A percentile compares a stretch with the other conserved stretches of the same genome.
Conservation (phyloP, 2,888 invertebrate species). For the Diabrotica balteata region DNA sequence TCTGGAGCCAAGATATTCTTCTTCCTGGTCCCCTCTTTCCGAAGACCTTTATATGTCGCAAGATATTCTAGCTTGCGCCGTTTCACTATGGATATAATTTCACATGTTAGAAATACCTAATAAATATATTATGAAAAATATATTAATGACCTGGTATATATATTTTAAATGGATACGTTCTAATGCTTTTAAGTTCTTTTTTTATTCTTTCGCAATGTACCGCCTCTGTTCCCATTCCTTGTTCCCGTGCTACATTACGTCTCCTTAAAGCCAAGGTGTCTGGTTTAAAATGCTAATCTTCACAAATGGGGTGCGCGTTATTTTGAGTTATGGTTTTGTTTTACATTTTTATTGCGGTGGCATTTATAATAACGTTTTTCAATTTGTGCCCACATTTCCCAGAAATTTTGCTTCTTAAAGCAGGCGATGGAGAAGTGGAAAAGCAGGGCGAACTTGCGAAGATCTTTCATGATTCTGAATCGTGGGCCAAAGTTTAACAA, state of each 20-base stretch:
- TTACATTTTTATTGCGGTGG: constrained; percentile 63
- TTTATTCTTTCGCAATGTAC: background rate
- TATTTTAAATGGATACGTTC: no score
- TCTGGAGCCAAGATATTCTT: no score
- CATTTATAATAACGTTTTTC: constrained; percentile 62
- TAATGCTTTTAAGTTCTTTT: background rate
- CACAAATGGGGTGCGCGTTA: constrained; percentile 63
- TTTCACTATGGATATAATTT: no score
- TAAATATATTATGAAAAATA: no score
- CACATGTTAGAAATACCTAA: no score
- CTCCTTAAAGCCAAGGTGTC: constrained; percentile 62
- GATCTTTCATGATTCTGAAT: no score
- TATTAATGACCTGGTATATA: no score
- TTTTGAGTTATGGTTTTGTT: constrained; percentile 63
- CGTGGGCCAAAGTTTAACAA: no score
- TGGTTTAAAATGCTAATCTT: constrained; percentile 63
- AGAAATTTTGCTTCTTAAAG: constrained; percentile 17
- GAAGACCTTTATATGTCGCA: no score
- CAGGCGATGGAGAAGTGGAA: constrained; percentile 3
- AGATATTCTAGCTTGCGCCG: no score
- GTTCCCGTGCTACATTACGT: constrained; percentile 56
- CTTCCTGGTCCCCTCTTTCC: no score
- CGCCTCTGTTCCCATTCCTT: constrained; percentile 30
- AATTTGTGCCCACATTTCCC: constrained; percentile 53
- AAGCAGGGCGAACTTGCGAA: background rate